Conservation (phyloP, 2,113 vertebrate species). For the Grammomys surdaster region DNA sequence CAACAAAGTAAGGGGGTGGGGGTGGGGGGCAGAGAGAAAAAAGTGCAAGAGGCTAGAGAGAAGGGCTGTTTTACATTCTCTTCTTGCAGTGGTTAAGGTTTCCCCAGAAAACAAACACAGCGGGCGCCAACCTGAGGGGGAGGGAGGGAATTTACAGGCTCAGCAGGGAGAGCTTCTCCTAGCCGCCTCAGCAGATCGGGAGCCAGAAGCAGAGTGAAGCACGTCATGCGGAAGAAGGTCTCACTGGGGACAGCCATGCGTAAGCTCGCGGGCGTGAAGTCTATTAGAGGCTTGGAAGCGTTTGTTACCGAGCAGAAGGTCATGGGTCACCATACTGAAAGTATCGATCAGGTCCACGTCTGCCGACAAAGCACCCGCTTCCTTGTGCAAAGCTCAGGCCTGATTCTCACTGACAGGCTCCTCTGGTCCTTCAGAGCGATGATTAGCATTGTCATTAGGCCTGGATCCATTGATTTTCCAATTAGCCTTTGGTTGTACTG, state of each 20-base stretch:
- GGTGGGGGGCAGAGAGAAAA: not conserved
- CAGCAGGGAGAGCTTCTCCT: not conserved
- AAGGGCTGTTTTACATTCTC: not conserved
- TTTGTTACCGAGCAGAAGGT: conserved; percentile 52
- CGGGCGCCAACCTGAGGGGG: not conserved
- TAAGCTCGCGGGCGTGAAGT: not conserved
- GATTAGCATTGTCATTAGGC: conserved; percentile 74
- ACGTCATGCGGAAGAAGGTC: fast-evolving
- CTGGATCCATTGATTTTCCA: conserved; percentile 66
- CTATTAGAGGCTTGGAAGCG: not conserved
- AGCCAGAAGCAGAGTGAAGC: not conserved
- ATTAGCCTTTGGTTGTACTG: conserved; percentile 67
- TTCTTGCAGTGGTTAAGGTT: not conserved
- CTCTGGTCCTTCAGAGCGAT: conserved; percentile 59
- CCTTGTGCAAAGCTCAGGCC: conserved; percentile 13
- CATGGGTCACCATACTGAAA: conserved; percentile 27
- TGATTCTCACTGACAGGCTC: conserved; percentile 50
- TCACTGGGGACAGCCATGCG: not conserved
- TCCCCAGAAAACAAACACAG: not conserved
- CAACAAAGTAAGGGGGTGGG: not conserved
- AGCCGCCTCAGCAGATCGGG: not conserved
- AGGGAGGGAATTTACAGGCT: not conserved
- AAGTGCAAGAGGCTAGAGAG: not conserved
- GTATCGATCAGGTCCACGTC: conserved; percentile 65
- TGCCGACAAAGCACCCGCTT: conserved; percentile 9